Base-by-base conservation (phyloP, 2,797 vertebrate genomes). In the Florisuga fusca region DNA sequence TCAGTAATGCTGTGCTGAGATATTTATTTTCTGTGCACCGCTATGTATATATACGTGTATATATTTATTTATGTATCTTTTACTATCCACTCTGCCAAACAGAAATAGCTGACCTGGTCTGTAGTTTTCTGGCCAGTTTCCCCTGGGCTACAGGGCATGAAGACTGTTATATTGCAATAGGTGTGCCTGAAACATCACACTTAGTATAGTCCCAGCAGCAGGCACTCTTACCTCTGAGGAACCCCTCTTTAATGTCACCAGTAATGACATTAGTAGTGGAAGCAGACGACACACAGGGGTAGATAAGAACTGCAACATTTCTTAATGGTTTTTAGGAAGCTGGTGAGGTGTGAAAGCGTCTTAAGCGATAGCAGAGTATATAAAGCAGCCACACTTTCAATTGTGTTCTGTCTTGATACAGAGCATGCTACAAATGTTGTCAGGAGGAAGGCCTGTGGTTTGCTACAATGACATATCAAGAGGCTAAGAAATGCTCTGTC, bases 391-490 rank as follows among this genome's bases (percentile, higher is more conserved):
- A 36, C 27, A 48, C 7, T 69, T 62, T 23, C 4, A 5, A 64
- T 62, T 11, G 22, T 25, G 21, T 5, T 4, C 26, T 12, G 8
- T 48, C 12, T 1, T 13, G 10, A 33, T 23, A 17, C n/a, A 19
- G 9, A 50, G 4, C 22, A 33, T 17, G 7, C 12, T 73, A 29
- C 12, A 83, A 59, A 11, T 17, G 17, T 25, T 25, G 12, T 21
- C 1, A 6, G 11, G 23, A 75, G 29, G 23, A 78, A 68, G 17
- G 5, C 3, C 48, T 76, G 19, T 38, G 31, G 2, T 36, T 7
- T 64, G 33, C 5, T 29, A 36, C 13, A 68, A 7, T 1, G 1
- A 38, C 6, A 26, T 15, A 12, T 1, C 61, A 20, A 22, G 21
- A 45, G 12, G 4, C 33, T 50, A 51, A 12, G 53, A 87, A 89